Percentiles rank a stretch among this genome's conserved stretches.
Evolutionary conservation across 2,797 vertebrate genomes (phyloP).

Genomic region (Sebastiscus albofasciatus): DNA sequence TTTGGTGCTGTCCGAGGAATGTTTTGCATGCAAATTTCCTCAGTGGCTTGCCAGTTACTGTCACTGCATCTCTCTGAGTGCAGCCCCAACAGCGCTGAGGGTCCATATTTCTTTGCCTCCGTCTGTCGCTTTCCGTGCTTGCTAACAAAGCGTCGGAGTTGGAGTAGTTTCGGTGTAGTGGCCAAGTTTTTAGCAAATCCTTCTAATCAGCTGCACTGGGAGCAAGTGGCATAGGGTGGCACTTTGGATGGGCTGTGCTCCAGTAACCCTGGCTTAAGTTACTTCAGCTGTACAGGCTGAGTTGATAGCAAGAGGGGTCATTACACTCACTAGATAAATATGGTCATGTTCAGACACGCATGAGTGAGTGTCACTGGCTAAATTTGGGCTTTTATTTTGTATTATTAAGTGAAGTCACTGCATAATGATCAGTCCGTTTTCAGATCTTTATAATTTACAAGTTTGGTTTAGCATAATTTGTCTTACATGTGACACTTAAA

Average conservation of each 20-base stretch:
- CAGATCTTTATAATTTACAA: not conserved
- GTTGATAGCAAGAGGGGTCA: not conserved
- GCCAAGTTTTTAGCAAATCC: slow-evolving; percentile 35
- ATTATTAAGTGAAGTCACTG: not conserved
- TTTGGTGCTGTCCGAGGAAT: slow-evolving; percentile 21
- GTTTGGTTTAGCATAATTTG: not conserved
- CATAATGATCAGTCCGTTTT: not conserved
- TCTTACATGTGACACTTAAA: not conserved
- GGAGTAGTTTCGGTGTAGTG: not conserved
- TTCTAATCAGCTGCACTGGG: slow-evolving; percentile 19
- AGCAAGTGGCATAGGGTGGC: not conserved
- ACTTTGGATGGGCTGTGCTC: slow-evolving; percentile 7
- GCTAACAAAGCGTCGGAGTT: slow-evolving; percentile 24
- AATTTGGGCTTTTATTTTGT: not conserved
- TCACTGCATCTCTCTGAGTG: slow-evolving; percentile 7
- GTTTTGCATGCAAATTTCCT: slow-evolving; percentile 25
- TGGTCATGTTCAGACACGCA: not conserved
- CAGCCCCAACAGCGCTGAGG: not conserved
- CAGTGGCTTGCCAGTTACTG: slow-evolving; percentile 7
- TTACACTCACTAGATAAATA: not conserved
- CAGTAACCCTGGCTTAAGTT: not conserved
- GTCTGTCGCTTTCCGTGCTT: slow-evolving; percentile 20
- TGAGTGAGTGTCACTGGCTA: not conserved
- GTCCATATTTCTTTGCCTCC: not conserved
- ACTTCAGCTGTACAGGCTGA: not conserved